Conservation (phyloP, 1,140 invertebrate genomes). For the Fragariocoptes setiger region DNA sequence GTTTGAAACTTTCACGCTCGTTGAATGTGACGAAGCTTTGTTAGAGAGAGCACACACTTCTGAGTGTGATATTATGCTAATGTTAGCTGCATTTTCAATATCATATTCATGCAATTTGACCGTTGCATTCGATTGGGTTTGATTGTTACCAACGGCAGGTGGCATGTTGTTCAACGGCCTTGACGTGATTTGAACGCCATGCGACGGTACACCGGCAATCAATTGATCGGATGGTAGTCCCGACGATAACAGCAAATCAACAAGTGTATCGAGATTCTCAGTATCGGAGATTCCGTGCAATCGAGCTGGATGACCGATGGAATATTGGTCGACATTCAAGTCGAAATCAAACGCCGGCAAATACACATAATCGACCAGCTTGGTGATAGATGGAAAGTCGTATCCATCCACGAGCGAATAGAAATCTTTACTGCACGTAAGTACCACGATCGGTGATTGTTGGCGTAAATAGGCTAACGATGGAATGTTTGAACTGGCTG, state of each 20-base stretch:
- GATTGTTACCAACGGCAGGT: not conserved
- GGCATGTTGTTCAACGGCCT: not conserved
- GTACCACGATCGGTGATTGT: not conserved
- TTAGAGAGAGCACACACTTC: not conserved
- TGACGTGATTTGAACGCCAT: slow-evolving; percentile 4
- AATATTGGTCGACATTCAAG: slow-evolving; percentile 1
- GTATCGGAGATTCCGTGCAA: slow-evolving; percentile 9
- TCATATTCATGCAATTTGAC: not conserved
- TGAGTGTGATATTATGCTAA: not conserved
- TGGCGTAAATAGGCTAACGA: not conserved
- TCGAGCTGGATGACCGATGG: slow-evolving; percentile 6
- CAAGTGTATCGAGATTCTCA: slow-evolving; percentile 9
- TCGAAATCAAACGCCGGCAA: slow-evolving; percentile 9
- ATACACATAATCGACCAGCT: slow-evolving; percentile 7
- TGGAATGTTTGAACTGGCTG: not conserved
- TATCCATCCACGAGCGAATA: not conserved
- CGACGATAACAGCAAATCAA: slow-evolving; percentile 7
- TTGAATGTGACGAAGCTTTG: not conserved
- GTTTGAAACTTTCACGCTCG: not conserved
- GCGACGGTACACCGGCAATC: slow-evolving; percentile 7
- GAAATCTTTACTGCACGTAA: not conserved
- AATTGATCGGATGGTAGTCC: slow-evolving; percentile 6
- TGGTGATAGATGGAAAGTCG: not conserved
- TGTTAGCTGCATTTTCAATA: not conserved
- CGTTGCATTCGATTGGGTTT: no score